Base-by-base conservation (phyloP, 2,797 vertebrate genomes). In the Hapalemur alaotrensis region DNA sequence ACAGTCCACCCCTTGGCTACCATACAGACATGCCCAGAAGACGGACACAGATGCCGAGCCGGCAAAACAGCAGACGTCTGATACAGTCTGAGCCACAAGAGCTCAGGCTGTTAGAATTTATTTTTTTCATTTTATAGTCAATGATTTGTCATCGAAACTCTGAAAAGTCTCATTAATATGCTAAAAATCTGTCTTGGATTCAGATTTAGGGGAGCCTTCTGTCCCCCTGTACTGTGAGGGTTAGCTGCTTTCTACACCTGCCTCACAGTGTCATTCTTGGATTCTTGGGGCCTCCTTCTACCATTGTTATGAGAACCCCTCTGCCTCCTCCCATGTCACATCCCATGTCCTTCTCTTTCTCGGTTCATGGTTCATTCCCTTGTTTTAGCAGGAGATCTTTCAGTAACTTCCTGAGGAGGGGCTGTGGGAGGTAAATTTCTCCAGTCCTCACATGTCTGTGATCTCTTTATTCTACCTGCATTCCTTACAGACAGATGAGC, bases 41-140 rank as follows among this genome's bases (percentile, higher is more conserved):
- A 2, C 1, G 18, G 32, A 35, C 11, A 15, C 7, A n/a, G 15
- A 0, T 13, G 7, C 25, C 2, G 52, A n/a, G 25, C 20, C 0
- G 4, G 67, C 13, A 22, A 11, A 38, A 14, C 46, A 32, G 0
- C 23, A n/a, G 35, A 35, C 3, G 18, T 48, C 3, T 7, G n/a
- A 12, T n/a, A 11, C n/a, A 25, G 63, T 15, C 38, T 48, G 25
- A 85, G 65, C n/a, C 28, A 3, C 2, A 11, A 57, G 72, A 22
- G 5, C 3, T n/a, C 38, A 15, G 20, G 18, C 70, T 25, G 23
- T 18, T 46, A 43, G 32, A 54, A 20, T 17, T 43, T 15, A 11
- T 88, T 75, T 82, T 78, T 48, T 48, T 63, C 52, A n/a, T 54
- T 35, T 61, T 7, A 20, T 63, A 72, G 38, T 79, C 65, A 84